A percentile compares a stretch with the other conserved stretches of the same genome.
phyloP scores from a whole-genome alignment of 2,888 invertebrate species.

The Lasioglossum pauxillum region DNA sequence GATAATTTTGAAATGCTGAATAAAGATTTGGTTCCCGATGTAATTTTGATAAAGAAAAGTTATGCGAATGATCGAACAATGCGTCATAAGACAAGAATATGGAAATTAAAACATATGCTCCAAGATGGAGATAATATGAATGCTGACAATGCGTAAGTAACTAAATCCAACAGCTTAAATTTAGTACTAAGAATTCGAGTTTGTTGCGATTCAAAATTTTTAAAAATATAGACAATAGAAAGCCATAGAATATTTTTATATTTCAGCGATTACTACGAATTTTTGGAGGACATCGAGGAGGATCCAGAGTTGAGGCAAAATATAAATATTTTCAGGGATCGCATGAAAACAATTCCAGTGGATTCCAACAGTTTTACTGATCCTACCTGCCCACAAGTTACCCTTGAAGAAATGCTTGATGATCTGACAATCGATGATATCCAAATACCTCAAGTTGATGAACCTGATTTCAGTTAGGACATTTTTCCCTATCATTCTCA shows the following conservation, averaged over 20 bases:
- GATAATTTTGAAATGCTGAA: slow-evolving; percentile 93
- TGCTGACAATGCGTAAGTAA: slow-evolving; percentile 87
- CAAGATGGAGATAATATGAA: slow-evolving; percentile 88
- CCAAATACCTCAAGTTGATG: slow-evolving; percentile 82
- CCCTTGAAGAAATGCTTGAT: slow-evolving; percentile 97
- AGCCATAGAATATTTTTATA: not conserved
- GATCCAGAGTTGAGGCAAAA: slow-evolving; percentile 95
- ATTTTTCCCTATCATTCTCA: not conserved
- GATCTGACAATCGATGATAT: slow-evolving; percentile 93
- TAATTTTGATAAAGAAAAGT: slow-evolving; percentile 97
- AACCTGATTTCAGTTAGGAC: not conserved
- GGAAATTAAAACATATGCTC: slow-evolving; percentile 96
- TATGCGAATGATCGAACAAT: slow-evolving; percentile 89
- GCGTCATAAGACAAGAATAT: slow-evolving; percentile 91
- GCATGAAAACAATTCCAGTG: slow-evolving; percentile 85
- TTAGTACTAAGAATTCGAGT: not conserved
- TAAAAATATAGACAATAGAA: not conserved
- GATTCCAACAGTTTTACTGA: slow-evolving; percentile 87
- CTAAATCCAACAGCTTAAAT: not conserved
- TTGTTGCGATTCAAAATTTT: not conserved
- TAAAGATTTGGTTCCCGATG: slow-evolving; percentile 91
- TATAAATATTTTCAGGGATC: slow-evolving; percentile 95
- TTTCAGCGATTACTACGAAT: slow-evolving; percentile 95
- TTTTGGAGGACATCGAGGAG: slow-evolving; percentile 98
- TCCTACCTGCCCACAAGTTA: slow-evolving; percentile 90